These are phyloP conservation scores for Argya squamiceps DNA, from an alignment of 2,797 vertebrate genomes.

Conservation along the genomic window DNA sequence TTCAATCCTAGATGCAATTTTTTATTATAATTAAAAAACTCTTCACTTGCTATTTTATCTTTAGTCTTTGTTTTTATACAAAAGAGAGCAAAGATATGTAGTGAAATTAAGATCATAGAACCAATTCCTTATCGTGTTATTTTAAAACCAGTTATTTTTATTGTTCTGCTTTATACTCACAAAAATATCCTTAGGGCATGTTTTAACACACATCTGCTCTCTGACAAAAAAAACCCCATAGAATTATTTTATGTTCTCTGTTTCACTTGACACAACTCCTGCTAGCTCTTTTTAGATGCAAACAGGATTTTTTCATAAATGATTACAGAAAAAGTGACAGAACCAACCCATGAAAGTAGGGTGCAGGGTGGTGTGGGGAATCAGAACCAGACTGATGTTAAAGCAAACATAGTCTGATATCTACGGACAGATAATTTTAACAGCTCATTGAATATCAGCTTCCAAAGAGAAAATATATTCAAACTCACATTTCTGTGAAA, in stretches of 20 bases:
- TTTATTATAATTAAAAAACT: neutral
- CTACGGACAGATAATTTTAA: neutral
- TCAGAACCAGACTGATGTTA: neutral
- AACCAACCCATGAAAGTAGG: neutral
- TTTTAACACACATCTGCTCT: neutral
- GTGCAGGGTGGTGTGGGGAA: neutral
- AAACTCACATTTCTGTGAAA: neutral
- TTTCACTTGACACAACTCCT: neutral
- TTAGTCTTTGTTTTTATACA: neutral
- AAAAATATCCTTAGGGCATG: neutral
- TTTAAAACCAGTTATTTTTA: neutral
- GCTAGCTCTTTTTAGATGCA: neutral
- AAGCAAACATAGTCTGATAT: neutral
- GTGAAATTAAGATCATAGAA: neutral
- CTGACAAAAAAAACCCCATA: neutral
- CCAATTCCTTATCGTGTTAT: neutral
- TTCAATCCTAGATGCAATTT: neutral
- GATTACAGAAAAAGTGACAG: neutral
- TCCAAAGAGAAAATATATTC: neutral
- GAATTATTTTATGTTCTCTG: neutral
- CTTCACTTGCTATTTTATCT: neutral
- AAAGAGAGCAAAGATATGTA: neutral
- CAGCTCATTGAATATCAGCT: neutral
- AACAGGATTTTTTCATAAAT: neutral
- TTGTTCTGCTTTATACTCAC: neutral